phyloP scores from a whole-genome alignment of 2,113 vertebrate species.

The Cyanoramphus novaezelandiae region DNA sequence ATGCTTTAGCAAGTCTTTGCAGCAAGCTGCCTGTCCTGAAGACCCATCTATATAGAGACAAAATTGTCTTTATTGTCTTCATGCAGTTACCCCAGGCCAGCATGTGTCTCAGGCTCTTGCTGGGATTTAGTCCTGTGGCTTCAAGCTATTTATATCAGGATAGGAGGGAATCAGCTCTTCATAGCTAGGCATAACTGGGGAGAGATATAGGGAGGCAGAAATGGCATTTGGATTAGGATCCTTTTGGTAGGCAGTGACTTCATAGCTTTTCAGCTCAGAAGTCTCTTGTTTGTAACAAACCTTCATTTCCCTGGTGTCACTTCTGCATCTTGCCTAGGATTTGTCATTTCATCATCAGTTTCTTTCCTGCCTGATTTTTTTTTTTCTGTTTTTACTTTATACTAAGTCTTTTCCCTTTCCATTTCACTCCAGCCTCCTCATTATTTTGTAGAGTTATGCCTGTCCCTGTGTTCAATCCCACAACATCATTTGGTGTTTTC shows the following conservation, averaged over 20 bases:
- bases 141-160: slow-evolving; percentile 70
- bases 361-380: not conserved
- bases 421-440: not conserved
- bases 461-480: not conserved
- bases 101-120: slow-evolving; percentile 47
- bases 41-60: not conserved
- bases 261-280: not conserved
- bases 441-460: not conserved
- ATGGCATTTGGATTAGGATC: not conserved
- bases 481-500: not conserved
- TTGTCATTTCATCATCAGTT: not conserved
- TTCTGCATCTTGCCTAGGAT: not conserved
- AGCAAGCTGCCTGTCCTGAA: not conserved
- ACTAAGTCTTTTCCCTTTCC: not conserved
- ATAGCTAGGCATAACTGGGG: not conserved
- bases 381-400: not conserved
- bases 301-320: not conserved
- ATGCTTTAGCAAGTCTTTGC: not conserved
- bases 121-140: slow-evolving; percentile 33
- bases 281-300: not conserved
- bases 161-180: slow-evolving; percentile 55
- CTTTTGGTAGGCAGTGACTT: not conserved
- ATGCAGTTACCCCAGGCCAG: not conserved
- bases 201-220: not conserved
- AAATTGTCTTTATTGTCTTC: slow-evolving; percentile 23